Conservation (phyloP, 1,140 invertebrate genomes). For the Zaprionus davidi region DNA sequence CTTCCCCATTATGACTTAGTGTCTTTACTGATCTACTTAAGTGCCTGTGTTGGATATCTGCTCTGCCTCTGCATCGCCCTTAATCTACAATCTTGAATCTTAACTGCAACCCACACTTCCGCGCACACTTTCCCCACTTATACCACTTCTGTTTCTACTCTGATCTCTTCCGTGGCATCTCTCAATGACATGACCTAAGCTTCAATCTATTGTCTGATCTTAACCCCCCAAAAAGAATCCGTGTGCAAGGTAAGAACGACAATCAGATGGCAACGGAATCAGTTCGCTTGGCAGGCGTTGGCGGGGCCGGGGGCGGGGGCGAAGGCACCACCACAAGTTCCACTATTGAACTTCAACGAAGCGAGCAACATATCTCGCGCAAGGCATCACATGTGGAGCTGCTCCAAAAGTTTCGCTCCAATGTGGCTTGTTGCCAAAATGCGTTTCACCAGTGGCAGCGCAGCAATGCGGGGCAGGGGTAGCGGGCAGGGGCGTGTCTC, state of each 20-base stretch:
- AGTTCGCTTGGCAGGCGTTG: background rate
- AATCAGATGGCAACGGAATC: conserved; percentile 29
- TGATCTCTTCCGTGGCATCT: background rate
- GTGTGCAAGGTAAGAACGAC: conserved; percentile 59
- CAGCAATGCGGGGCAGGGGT: background rate
- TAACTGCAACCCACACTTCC: background rate
- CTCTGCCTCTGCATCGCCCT: too few relatives aligned
- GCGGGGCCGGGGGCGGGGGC: background rate
- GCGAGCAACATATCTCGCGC: conserved; percentile 61
- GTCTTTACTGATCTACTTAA: too few relatives aligned
- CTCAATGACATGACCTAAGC: conserved; percentile 14
- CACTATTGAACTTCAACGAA: conserved; percentile 66
- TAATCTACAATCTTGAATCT: background rate
- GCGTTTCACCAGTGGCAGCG: conserved; percentile 15
- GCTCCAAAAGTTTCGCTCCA: conserved; percentile 36
- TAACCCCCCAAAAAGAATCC: conserved; percentile 37
- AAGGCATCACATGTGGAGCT: conserved; percentile 55
- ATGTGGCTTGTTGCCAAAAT: conserved; percentile 15
- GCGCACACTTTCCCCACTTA: background rate
- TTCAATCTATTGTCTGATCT: conserved; percentile 19
- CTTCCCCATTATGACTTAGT: too few relatives aligned
- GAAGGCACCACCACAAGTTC: background rate
- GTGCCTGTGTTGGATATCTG: too few relatives aligned
- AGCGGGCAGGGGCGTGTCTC: conserved; percentile 2
- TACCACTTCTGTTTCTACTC: background rate